Conservation (phyloP, 2,888 invertebrate species). For the Dromius quadrimaculatus region DNA sequence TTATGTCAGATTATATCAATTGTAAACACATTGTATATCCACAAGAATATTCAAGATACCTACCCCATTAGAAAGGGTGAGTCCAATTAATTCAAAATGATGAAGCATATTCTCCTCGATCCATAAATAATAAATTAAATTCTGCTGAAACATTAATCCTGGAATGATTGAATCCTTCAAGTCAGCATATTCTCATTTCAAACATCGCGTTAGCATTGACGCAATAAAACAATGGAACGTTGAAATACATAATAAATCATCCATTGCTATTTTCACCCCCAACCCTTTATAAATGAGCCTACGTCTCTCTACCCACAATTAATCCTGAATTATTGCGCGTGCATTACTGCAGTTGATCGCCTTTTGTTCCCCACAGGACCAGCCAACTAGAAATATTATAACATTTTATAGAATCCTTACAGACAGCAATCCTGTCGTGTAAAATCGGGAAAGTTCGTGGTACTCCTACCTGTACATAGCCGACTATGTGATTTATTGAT, state of each 20-base stretch:
- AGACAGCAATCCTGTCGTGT: background rate
- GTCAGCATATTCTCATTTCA: slow-evolving; percentile 10
- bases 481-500: slow-evolving; percentile 6
- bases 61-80: too few species aligned
- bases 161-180: too few species aligned
- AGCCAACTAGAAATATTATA: background rate
- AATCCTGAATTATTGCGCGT: slow-evolving; percentile 34
- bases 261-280: background rate
- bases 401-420: too few species aligned
- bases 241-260: slow-evolving; percentile 34
- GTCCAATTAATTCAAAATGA: too few species aligned
- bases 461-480: background rate
- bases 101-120: too few species aligned
- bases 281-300: slow-evolving; percentile 35
- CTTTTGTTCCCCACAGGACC: slow-evolving; percentile 4
- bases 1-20: too few species aligned
- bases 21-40: too few species aligned
- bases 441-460: background rate
- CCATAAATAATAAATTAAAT: too few species aligned
- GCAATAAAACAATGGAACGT: slow-evolving; percentile 32
- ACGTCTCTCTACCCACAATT: slow-evolving; percentile 19
- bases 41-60: too few species aligned
- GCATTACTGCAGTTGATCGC: slow-evolving; percentile 27
- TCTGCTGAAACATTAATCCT: too few species aligned
- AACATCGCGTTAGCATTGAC: background rate